Evolutionary conservation across 2,113 vertebrate species (phyloP).

Genomic region (Damaliscus lunatus): DNA sequence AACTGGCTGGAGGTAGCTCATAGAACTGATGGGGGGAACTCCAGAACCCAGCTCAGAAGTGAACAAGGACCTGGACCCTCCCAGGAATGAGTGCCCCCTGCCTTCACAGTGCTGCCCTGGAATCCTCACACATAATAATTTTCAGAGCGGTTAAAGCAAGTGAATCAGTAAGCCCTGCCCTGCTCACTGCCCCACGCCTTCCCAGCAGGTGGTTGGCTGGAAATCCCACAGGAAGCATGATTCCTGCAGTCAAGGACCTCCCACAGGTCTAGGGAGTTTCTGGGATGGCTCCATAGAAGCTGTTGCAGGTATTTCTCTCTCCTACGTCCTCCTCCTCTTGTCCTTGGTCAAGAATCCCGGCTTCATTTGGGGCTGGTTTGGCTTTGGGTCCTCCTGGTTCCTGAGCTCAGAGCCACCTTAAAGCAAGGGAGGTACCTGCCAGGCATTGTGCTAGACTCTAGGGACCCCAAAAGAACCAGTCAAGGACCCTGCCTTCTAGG

Average conservation of each 20-base stretch:
- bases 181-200: not conserved
- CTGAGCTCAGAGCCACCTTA: not conserved
- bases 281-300: not conserved
- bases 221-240: not conserved
- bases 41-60: not conserved
- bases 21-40: not conserved
- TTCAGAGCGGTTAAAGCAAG: not conserved
- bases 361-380: not conserved
- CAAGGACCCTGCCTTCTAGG: not conserved
- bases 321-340: not conserved
- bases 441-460: not conserved
- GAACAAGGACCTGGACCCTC: not conserved
- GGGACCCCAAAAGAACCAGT: not conserved
- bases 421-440: not conserved
- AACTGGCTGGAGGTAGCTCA: not conserved
- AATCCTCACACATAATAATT: not conserved
- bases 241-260: not conserved
- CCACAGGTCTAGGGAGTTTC: not conserved
- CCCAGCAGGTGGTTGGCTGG: not conserved
- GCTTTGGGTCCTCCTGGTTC: not conserved
- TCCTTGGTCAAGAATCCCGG: not conserved
- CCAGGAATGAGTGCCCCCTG: not conserved
- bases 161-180: not conserved
- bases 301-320: not conserved
- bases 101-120: not conserved